Evolutionary conservation across 2,888 invertebrate species (phyloP), one percentile per base, ranked within the genome.

Genomic region (Philaethria dido): DNA sequence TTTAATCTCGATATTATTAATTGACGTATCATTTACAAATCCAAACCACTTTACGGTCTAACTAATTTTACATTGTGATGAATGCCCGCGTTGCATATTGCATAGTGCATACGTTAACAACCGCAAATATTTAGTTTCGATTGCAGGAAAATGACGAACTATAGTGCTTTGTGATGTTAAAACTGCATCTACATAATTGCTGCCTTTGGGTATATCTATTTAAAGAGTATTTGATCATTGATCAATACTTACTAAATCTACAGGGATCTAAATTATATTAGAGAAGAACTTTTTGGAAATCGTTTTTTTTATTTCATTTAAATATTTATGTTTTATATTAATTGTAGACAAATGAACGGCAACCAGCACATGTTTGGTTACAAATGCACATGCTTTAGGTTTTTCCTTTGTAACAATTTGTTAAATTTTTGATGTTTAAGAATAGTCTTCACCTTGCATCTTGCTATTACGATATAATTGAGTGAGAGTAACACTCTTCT

Each of bases 41-140:
- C 61, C 57, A 64, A 68, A 50, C 57, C 29, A 14, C 50, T 61
- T 62, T 62, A 64, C 69, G 55, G 55, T 55, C 42, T 47, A 67
- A 48, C 64, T 18, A 44, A 65, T 50, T 65, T 52, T 39, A 44
- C 44, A 22, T 45, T 14, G 18, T 65, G 65, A 69, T 65, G 61
- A 47, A 57, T 64, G 29, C 18, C 33, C 36, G 42, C 44, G 45
- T 29, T 57, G 42, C 50, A 52, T 33, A 52, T 52, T 52, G 52
- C 52, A 33, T 52, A 16, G 16, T 11, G 16, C 52, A 52, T 59
- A 54, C 20, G 66, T 47, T 66, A 66, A n/a, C 33, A 47, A 42
- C 39, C 33, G 42, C 59, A 54, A 69, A 66, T 66, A 66, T 66
- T 65, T 60, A 60, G 50, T 60, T 60, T 52, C 59, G 48, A 59